Evolutionary conservation across 1,140 invertebrate genomes (phyloP).

Genomic region (Orchesella cincta): DNA sequence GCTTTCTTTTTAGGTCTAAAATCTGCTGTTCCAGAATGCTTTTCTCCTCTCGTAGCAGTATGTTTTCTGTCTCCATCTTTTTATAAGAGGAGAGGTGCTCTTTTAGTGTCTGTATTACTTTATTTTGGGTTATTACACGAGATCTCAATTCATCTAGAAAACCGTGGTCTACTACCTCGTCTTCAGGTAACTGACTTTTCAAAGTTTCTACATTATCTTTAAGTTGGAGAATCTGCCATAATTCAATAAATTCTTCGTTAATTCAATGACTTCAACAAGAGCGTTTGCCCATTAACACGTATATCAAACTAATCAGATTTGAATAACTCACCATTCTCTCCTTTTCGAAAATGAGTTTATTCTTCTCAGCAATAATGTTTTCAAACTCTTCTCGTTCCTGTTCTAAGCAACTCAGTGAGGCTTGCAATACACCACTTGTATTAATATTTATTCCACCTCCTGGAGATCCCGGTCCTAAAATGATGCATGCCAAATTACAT

Average conservation of each 20-base stretch:
- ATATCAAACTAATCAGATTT: background rate
- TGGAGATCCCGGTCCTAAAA: background rate
- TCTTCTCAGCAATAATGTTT: slow-evolving; percentile 36
- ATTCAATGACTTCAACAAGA: too few species aligned
- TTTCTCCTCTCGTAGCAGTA: slow-evolving; percentile 33
- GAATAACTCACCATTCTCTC: slow-evolving; percentile 31
- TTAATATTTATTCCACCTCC: background rate
- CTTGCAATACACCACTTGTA: slow-evolving; percentile 11
- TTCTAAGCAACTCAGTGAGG: slow-evolving; percentile 36
- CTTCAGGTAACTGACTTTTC: background rate
- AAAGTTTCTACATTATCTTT: background rate
- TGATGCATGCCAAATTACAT: background rate
- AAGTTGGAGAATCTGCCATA: background rate
- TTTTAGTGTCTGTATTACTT: slow-evolving; percentile 41
- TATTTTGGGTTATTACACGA: slow-evolving; percentile 40
- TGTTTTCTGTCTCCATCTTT: slow-evolving; percentile 1
- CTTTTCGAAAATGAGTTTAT: slow-evolving; percentile 19
- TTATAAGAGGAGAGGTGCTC: slow-evolving; percentile 22
- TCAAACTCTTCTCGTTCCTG: slow-evolving; percentile 42
- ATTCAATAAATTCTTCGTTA: background rate
- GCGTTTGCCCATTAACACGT: too few species aligned
- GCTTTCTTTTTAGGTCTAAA: slow-evolving; percentile 29
- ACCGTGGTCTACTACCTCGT: background rate
- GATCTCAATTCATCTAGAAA: slow-evolving; percentile 33
- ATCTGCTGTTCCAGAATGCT: slow-evolving; percentile 36